A percentile compares a stretch with the other conserved stretches of the same genome.
These are phyloP conservation scores for Sebastes baramenuke DNA, from an alignment of 2,797 vertebrate species.

Conservation along the genomic window DNA sequence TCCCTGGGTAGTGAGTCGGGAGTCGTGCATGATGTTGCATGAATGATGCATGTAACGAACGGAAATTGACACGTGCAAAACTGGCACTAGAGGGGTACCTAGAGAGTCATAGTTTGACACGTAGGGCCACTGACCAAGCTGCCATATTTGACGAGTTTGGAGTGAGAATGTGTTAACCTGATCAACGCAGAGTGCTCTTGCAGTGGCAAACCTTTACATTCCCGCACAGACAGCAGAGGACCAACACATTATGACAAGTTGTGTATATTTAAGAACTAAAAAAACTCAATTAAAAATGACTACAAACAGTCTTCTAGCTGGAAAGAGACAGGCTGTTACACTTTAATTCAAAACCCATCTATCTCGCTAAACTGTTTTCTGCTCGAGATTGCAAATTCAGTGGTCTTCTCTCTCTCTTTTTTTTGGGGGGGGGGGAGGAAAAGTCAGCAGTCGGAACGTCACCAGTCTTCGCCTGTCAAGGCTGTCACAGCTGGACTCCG, in stretches of 20 bases:
- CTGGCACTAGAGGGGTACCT: neutral
- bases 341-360: constrained; percentile 74
- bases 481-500: constrained; percentile 83
- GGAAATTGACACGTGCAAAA: neutral
- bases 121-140: neutral
- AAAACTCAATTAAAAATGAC: constrained; percentile 51
- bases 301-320: constrained; percentile 55
- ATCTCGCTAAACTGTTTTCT: constrained; percentile 74
- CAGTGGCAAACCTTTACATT: constrained; percentile 31
- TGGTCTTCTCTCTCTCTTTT: constrained; percentile 33
- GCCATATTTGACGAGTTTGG: neutral
- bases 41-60: neutral
- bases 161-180: neutral
- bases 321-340: constrained; percentile 68
- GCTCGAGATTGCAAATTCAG: constrained; percentile 61
- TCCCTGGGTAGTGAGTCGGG: too few species aligned
- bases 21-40: too few species aligned
- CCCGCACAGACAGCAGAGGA: constrained; percentile 25
- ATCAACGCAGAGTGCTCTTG: neutral
- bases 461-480: constrained; percentile 82
- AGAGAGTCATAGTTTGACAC: neutral
- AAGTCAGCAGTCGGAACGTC: constrained; percentile 73
- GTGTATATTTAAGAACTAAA: constrained; percentile 51
- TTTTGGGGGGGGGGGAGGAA: neutral
- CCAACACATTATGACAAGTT: constrained; percentile 38